Percentiles rank a stretch among this genome's conserved stretches.
Evolutionary conservation across 1,140 invertebrate genomes (phyloP).

Genomic region (Idris sp.): DNA sequence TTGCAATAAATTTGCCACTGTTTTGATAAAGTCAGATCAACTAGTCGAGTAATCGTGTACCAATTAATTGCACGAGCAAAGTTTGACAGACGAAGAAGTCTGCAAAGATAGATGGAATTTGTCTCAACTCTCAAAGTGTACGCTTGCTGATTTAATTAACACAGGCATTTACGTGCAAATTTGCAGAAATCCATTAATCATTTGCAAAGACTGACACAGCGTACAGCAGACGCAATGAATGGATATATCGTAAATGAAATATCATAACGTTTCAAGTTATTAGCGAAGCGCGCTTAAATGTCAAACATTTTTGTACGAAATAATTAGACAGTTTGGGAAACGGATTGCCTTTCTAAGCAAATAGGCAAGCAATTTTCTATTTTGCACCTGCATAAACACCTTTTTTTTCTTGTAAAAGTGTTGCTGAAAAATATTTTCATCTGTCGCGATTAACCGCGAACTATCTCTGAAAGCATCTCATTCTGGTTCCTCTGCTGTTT

Average conservation of each 20-base stretch:
- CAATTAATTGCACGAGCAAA: no score
- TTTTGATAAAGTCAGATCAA: no score
- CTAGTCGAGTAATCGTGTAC: no score
- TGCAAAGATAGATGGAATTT: no score
- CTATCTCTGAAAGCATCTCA: conserved; percentile 43
- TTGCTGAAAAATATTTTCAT: conserved; percentile 49
- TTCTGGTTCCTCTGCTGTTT: conserved; percentile 41
- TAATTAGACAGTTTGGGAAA: no score
- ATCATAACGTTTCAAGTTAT: conserved; percentile 7
- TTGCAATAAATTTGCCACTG: no score
- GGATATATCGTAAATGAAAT: conserved; percentile 24
- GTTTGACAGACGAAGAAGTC: no score
- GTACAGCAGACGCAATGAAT: background rate
- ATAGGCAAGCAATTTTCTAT: no score
- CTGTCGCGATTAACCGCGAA: conserved; percentile 45
- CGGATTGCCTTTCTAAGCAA: no score
- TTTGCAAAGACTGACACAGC: conserved; percentile 32
- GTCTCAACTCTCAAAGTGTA: conserved; percentile 13
- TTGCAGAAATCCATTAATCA: conserved; percentile 47
- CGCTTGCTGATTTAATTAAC: conserved; percentile 46
- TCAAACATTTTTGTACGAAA: no score
- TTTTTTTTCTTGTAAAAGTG: conserved; percentile 15
- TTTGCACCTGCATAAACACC: no score
- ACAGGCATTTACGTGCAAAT: conserved; percentile 38
- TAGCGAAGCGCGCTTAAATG: no score